Conservation (phyloP, 1,140 invertebrate genomes). For the Argopecten irradians region DNA sequence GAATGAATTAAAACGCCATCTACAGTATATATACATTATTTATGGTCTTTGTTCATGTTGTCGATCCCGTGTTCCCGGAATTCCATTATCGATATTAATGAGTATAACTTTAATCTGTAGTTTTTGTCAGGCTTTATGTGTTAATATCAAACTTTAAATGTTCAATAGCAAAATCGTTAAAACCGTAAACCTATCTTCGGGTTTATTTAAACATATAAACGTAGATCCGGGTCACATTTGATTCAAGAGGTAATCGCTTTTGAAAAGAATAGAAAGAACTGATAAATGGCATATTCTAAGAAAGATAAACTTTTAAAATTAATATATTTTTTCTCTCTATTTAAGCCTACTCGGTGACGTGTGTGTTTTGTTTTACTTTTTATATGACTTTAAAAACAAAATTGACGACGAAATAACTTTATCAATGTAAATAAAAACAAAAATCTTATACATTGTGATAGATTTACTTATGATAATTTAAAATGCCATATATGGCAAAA, state of each 20-base stretch:
- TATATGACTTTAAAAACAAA: too few relatives aligned
- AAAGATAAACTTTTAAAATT: too few relatives aligned
- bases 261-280: too few relatives aligned
- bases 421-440: too few relatives aligned
- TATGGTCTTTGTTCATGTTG: not conserved
- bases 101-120: not conserved
- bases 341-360: too few relatives aligned
- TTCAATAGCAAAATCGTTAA: not conserved
- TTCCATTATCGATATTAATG: not conserved
- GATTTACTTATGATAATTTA: too few relatives aligned
- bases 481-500: too few relatives aligned
- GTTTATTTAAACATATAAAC: not conserved
- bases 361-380: too few relatives aligned
- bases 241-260: not conserved
- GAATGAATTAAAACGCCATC: not conserved
- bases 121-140: not conserved
- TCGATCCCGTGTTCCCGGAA: not conserved
- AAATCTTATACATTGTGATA: too few relatives aligned
- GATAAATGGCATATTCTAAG: too few relatives aligned
- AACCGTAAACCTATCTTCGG: not conserved
- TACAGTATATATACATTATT: not conserved
- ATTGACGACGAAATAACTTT: too few relatives aligned
- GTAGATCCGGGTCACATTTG: not conserved
- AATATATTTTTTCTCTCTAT: too few relatives aligned
- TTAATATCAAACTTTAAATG: not conserved